Evolutionary conservation across 23 tunicate genomes (phyloP).

Genomic region (Trididemnum miniatum): DNA sequence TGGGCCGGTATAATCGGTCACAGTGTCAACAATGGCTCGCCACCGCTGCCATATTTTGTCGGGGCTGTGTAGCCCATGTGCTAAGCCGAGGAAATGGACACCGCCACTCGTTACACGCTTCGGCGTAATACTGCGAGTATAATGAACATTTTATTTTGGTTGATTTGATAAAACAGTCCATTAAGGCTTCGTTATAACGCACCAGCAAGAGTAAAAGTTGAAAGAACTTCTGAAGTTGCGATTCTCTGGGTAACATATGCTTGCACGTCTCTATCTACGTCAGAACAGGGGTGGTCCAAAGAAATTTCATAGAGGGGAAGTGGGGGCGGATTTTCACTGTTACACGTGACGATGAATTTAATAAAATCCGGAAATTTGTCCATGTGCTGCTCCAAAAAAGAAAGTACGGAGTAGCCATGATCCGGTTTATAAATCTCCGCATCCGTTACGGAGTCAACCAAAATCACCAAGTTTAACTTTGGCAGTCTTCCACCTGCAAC

Average conservation of each 20-base stretch:
- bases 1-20: background rate
- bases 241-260: slow-evolving; percentile 54
- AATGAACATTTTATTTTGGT: background rate
- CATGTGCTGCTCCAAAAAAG: slow-evolving; percentile 65
- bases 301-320: slow-evolving; percentile 42
- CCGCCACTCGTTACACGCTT: background rate
- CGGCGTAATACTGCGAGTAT: background rate
- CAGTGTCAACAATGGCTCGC: background rate
- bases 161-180: background rate
- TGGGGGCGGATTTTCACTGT: slow-evolving; percentile 30
- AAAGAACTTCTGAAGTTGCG: slow-evolving; percentile 41
- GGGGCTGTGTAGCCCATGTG: background rate
- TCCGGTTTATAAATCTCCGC: slow-evolving; percentile 85
- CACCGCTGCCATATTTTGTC: background rate
- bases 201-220: slow-evolving; percentile 68
- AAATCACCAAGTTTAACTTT: slow-evolving; percentile 56
- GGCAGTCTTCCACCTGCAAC: slow-evolving; percentile 67
- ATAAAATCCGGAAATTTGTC: slow-evolving; percentile 76
- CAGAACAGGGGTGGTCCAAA: slow-evolving; percentile 36
- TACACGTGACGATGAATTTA: slow-evolving; percentile 76
- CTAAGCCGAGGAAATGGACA: background rate
- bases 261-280: slow-evolving; percentile 56
- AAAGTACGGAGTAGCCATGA: slow-evolving; percentile 78
- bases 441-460: slow-evolving; percentile 79
- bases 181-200: background rate